These are phyloP conservation scores for Diphyllodes magnificus DNA, from an alignment of 2,113 vertebrate genomes.

Conservation along the genomic window DNA sequence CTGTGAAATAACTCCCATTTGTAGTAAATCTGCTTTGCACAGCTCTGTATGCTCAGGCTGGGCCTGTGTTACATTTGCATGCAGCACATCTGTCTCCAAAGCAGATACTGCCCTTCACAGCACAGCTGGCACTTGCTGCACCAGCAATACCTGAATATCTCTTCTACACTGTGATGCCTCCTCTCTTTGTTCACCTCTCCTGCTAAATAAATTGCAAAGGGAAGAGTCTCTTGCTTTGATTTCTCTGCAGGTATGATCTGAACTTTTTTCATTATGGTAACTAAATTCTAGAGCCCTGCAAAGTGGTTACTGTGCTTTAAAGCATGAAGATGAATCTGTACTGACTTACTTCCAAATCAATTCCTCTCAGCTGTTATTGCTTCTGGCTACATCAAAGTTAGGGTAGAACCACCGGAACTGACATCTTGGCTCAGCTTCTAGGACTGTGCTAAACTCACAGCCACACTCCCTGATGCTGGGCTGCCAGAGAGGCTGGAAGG, in stretches of 20 bases:
- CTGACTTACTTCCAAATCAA: background rate
- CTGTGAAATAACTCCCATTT: background rate
- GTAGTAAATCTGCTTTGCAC: background rate
- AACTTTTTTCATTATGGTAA: background rate
- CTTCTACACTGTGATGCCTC: background rate
- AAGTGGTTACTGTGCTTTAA: background rate
- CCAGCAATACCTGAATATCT: background rate
- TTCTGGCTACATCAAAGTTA: background rate
- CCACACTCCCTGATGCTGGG: background rate
- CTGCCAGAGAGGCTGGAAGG: background rate
- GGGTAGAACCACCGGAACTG: background rate
- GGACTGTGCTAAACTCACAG: background rate
- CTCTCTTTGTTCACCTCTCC: background rate
- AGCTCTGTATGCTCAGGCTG: background rate
- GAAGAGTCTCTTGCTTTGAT: background rate
- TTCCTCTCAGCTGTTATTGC: background rate
- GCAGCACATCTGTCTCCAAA: background rate
- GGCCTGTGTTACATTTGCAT: background rate
- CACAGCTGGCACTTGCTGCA: background rate
- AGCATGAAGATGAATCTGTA: background rate
- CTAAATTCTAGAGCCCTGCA: background rate
- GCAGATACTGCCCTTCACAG: background rate
- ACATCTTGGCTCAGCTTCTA: background rate
- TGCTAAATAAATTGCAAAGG: background rate
- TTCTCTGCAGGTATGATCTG: background rate